Base-by-base conservation (phyloP, 2,797 vertebrate genomes). In the Halcyon leucocephala region DNA sequence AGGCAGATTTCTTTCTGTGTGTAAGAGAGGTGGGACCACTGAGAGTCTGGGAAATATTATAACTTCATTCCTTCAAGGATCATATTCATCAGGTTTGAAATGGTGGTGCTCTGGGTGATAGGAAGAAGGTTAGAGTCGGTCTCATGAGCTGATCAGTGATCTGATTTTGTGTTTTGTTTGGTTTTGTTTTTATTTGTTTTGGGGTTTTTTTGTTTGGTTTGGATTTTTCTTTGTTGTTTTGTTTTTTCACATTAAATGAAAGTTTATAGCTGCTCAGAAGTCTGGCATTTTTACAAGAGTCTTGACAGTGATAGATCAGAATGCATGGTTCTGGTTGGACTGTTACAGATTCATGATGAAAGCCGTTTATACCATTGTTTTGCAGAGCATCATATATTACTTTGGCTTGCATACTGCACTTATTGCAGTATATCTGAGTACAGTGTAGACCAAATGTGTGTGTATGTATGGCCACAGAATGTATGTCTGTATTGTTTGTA, bases 341-440 rank as follows among this genome's bases (percentile, higher is more conserved):
- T 90, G 55, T 33, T 78, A 37, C 24, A 35, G 26, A 19, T n/a
- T 82, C n/a, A 19, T 12, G 29, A 65, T 18, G 42, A 74, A 92
- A 88, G 21, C 14, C 66, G 5, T 55, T 77, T 48, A 24, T 35
- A 41, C 7, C 20, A 18, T 37, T 46, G 29, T n/a, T 82, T 33
- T 10, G 14, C 16, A 42, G 33, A 64, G 8, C 1, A 0, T 31
- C n/a, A 39, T 3, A 2, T 25, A 31, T 54, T 51, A 14, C 17
- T 73, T 20, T 61, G n/a, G 21, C n/a, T 91, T 80, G 13, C 7
- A 29, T 20, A 6, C 42, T 41, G 52, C 22, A 31, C 25, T 80
- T 37, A 10, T 2, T 57, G 44, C 26, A 60, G 14, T 41, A 10
- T 28, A 16, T 57, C 73, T 69, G 46, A 65, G 55, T 25, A 73